Percentiles rank a stretch among this genome's conserved stretches.
These are phyloP conservation scores for Andrena marginata DNA, from an alignment of 2,888 invertebrate genomes.

Conservation along the genomic window DNA sequence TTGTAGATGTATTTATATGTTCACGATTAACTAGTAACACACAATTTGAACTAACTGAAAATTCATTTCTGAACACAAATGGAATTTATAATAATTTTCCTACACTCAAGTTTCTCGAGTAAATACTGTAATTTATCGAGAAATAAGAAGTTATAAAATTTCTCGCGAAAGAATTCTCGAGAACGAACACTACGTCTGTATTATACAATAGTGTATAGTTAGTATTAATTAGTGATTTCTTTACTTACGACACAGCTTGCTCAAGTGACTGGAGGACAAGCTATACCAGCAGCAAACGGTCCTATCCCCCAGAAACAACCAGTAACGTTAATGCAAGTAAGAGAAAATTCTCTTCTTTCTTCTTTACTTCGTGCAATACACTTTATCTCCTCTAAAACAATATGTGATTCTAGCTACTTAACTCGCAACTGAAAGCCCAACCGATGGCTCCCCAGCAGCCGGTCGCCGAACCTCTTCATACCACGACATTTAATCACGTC, in stretches of 20 bases:
- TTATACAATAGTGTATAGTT: constrained; percentile 13
- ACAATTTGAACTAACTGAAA: no score
- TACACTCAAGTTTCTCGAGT: no score
- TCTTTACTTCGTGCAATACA: background rate
- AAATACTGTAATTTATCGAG: no score
- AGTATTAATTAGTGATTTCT: constrained; percentile 6
- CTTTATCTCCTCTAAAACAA: constrained; percentile 11
- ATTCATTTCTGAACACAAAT: background rate
- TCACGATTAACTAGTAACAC: no score
- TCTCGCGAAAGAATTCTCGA: no score
- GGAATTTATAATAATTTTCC: background rate
- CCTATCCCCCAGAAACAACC: constrained; percentile 84
- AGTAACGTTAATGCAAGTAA: constrained; percentile 86
- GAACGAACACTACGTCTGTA: background rate
- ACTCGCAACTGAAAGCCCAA: constrained; percentile 78
- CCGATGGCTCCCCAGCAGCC: constrained; percentile 71
- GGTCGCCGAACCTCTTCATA: constrained; percentile 73
- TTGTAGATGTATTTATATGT: no score
- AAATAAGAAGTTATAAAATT: no score
- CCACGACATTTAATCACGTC: constrained; percentile 79
- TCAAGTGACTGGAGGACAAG: constrained; percentile 89
- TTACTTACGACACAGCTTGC: constrained; percentile 86
- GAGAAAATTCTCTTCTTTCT: constrained; percentile 4
- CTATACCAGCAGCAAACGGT: constrained; percentile 87
- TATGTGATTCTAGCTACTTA: constrained; percentile 74